Percentiles rank a stretch among this genome's conserved stretches.
phyloP scores from a whole-genome alignment of 2,888 invertebrate genomes.

The Amblyjoppa fuscipennis region DNA sequence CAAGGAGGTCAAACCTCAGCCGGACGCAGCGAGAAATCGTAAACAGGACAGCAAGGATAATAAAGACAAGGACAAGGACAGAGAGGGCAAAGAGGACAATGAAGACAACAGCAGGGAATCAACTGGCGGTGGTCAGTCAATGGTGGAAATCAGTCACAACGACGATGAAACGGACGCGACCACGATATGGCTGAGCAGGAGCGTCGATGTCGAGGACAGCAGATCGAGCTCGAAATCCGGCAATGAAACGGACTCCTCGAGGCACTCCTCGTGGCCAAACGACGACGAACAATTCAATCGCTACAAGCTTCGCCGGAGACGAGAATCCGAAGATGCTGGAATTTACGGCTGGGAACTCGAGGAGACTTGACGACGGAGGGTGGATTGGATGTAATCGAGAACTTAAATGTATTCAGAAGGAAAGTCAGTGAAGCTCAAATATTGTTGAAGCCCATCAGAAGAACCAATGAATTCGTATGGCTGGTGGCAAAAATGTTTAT shows the following conservation, averaged over 20 bases:
- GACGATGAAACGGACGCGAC: constrained; percentile 26
- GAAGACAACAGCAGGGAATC: constrained; percentile 35
- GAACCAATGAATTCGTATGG: not conserved
- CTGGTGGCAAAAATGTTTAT: not conserved
- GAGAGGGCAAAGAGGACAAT: constrained; percentile 54
- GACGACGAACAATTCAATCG: constrained; percentile 75
- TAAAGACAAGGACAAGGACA: constrained; percentile 40
- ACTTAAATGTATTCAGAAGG: not conserved
- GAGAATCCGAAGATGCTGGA: constrained; percentile 75
- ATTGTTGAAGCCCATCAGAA: not conserved
- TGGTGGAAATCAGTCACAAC: constrained; percentile 57
- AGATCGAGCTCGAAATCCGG: constrained; percentile 68
- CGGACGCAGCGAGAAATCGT: constrained; percentile 43
- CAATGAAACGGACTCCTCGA: constrained; percentile 69
- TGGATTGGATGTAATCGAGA: not conserved
- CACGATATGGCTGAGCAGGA: constrained; percentile 42
- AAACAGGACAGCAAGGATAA: constrained; percentile 38
- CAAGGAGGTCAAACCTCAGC: constrained; percentile 70
- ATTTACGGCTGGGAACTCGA: constrained; percentile 78
- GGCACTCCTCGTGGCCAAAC: constrained; percentile 73
- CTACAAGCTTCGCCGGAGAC: constrained; percentile 64
- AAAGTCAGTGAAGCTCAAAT: not conserved
- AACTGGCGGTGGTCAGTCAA: constrained; percentile 68
- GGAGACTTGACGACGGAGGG: constrained; percentile 75
- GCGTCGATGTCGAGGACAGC: constrained; percentile 74